Evolutionary conservation across 2,888 invertebrate species (phyloP).

Genomic region (Antheraea yamamai): DNA sequence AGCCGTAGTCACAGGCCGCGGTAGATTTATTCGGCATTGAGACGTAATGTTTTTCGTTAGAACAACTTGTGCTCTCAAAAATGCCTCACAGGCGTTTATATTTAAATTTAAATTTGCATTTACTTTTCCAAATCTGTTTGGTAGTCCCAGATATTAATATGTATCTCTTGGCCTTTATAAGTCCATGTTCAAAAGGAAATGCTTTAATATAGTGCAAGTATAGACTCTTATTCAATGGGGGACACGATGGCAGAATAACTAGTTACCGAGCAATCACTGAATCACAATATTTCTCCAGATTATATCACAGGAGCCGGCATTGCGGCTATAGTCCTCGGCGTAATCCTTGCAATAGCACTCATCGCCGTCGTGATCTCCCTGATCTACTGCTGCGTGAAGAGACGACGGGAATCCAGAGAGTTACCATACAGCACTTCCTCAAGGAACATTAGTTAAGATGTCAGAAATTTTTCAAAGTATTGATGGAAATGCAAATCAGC

Average conservation of each 20-base stretch:
- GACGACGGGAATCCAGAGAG: conserved; percentile 80
- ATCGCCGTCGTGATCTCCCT: conserved; percentile 81
- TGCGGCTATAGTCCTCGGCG: conserved; percentile 87
- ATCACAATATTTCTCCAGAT: conserved; percentile 53
- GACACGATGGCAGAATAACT: not conserved
- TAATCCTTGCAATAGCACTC: conserved; percentile 83
- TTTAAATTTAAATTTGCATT: no score
- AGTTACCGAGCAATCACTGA: not conserved
- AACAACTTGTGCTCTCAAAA: no score
- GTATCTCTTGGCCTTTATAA: no score
- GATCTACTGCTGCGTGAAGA: conserved; percentile 83
- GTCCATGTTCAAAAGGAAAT: not conserved
- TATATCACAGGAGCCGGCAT: conserved; percentile 80
- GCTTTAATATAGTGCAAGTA: not conserved
- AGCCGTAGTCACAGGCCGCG: no score
- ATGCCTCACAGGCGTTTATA: no score
- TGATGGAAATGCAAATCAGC: not conserved
- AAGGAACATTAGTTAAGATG: conserved; percentile 53
- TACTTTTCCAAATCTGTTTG: no score
- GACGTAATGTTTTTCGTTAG: no score
- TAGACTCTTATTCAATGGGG: not conserved
- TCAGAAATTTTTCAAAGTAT: not conserved
- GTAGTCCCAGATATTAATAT: no score
- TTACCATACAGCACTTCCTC: conserved; percentile 76
- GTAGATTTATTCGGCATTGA: no score